Percentiles rank a stretch among this genome's conserved stretches.
phyloP scores from a whole-genome alignment of 2,888 invertebrate species.

The Actias luna region DNA sequence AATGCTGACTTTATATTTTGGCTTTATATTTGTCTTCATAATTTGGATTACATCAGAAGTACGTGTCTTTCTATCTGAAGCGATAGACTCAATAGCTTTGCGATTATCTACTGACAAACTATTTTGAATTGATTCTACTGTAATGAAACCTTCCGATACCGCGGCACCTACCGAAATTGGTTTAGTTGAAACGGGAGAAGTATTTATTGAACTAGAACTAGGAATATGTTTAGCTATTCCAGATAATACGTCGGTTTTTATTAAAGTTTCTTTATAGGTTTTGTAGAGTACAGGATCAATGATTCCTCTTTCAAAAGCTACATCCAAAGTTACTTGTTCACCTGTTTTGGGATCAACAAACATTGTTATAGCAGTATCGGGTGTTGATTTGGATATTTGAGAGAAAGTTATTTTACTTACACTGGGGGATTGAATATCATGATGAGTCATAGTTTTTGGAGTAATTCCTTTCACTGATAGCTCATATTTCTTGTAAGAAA shows the following conservation, averaged over 20 bases:
- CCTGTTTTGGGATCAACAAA: conserved; percentile 87
- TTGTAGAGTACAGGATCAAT: conserved; percentile 51
- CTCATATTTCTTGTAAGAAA: conserved; percentile 76
- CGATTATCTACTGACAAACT: conserved; percentile 65
- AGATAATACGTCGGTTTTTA: conserved; percentile 24
- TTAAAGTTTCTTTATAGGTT: conserved; percentile 35
- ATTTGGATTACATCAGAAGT: conserved; percentile 81
- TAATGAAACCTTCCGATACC: conserved; percentile 79
- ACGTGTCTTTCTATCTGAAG: conserved; percentile 40
- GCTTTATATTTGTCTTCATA: conserved; percentile 82
- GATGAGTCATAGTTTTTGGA: conserved; percentile 37
- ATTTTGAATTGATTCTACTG: conserved; percentile 76
- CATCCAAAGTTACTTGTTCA: conserved; percentile 87
- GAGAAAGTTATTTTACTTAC: conserved; percentile 36
- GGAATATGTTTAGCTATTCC: conserved; percentile 27
- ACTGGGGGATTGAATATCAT: conserved; percentile 30
- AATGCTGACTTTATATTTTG: conserved; percentile 85
- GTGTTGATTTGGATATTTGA: conserved; percentile 38
- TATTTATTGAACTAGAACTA: conserved; percentile 40
- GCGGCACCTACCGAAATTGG: conserved; percentile 83
- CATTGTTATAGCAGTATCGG: conserved; percentile 34
- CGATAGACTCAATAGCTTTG: conserved; percentile 38
- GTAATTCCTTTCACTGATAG: conserved; percentile 54
- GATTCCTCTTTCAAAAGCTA: conserved; percentile 81
- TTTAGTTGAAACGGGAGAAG: conserved; percentile 64